Evolutionary conservation across 2,797 vertebrate genomes (phyloP).

Genomic region (Acanthurus leucopareius): DNA sequence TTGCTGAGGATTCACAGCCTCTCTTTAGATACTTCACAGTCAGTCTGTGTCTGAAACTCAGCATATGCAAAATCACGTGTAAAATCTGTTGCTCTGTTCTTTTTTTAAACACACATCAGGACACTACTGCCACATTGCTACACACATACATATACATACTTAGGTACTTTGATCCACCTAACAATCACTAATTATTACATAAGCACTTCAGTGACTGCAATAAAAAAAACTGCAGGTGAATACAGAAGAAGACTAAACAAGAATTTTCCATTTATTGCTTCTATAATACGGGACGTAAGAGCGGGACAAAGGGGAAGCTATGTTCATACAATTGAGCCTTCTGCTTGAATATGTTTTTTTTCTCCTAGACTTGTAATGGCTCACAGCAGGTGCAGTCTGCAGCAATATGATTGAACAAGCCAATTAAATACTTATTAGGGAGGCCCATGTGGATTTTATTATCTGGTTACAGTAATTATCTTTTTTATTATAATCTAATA

Average conservation of each 20-base stretch:
- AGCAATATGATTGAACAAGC: constrained; percentile 10
- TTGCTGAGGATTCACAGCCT: constrained; percentile 4
- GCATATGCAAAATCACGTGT: background rate
- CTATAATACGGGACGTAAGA: constrained; percentile 9
- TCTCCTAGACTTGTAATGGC: background rate
- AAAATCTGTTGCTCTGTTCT: background rate
- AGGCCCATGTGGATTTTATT: constrained; percentile 25
- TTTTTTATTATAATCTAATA: background rate
- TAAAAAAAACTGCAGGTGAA: background rate
- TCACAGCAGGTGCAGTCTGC: constrained; percentile 19
- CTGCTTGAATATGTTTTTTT: constrained; percentile 18
- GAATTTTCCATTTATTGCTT: constrained; percentile 2
- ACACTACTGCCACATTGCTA: background rate
- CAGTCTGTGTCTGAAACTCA: background rate
- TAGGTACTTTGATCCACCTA: background rate
- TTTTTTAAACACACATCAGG: background rate
- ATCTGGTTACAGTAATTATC: constrained; percentile 16
- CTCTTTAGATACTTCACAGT: constrained; percentile 2
- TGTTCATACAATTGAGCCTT: background rate
- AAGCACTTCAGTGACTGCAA: background rate
- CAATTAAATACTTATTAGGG: constrained; percentile 30
- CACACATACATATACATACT: no score
- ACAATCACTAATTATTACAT: background rate
- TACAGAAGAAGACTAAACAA: background rate
- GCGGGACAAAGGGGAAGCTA: background rate